Base-by-base conservation (phyloP, 2,888 invertebrate genomes). In the Drosophila robusta region DNA sequence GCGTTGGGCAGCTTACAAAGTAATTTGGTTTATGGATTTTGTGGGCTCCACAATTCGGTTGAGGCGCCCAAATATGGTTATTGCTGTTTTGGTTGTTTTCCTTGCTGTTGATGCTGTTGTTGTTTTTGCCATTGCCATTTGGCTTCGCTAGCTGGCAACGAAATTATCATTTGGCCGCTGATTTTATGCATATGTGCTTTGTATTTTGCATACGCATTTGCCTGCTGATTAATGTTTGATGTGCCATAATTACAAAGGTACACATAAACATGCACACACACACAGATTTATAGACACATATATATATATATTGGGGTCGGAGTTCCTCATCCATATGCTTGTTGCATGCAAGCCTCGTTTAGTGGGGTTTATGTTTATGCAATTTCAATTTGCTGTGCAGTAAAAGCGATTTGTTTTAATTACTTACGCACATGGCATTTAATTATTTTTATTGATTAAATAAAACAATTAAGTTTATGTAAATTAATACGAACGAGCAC, bases 401-500 rank as follows among this genome's bases (percentile, higher is more conserved):
- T 86, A 86, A 87, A 86, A 86, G 65, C 89, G 89, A 86, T 86
- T 88, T 86, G 85, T 80, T 86, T 86, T 88, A 87, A 88, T 86
- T 88, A 86, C 83, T 83, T 83, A 78, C 89, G 88, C 85, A 87
- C 83, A 87, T 87, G 89, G 83, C 75, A 88, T 89, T 86, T 81
- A 83, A 88, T 86, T 87, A 88, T 88, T 88, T 83, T 89, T 89
- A 87, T 87, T 89, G 88, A 87, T 86, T 87, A 89, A 87, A 89
- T 87, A 87, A 87, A 87, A 88, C 87, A 89, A 87, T 87, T 89
- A 87, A 83, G 84, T 83, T 88, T 86, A 89, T 89, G 89, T 80
- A 86, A 87, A 87, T 87, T 73, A 80, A 80, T 77, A 71, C 61
- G 57, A 67, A 64, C 57, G 46, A 57, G 71, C 66, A 58, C 47